These are phyloP conservation scores for Augochlorella aurata DNA, from an alignment of 2,888 invertebrate genomes.

Conservation along the genomic window DNA sequence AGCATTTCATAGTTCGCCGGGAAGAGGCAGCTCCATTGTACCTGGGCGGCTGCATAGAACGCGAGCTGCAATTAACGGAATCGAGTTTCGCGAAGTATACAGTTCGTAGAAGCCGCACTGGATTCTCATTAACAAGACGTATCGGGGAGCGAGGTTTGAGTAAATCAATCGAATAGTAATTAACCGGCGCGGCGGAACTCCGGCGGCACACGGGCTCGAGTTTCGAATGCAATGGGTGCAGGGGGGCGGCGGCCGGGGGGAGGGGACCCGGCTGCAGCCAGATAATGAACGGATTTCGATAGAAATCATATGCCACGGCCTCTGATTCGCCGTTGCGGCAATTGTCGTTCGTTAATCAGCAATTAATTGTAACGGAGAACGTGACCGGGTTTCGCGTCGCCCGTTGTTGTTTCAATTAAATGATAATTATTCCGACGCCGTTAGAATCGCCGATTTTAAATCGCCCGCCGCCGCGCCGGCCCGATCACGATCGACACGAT, in stretches of 20 bases:
- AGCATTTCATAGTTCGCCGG: neutral
- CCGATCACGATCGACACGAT: neutral
- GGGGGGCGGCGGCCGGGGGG: too few relatives aligned
- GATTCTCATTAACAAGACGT: constrained; percentile 66
- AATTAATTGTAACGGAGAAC: constrained; percentile 56
- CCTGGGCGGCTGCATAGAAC: neutral
- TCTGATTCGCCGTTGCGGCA: constrained; percentile 45
- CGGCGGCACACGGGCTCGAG: constrained; percentile 47
- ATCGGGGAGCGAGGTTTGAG: constrained; percentile 59
- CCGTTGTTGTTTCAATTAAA: constrained; percentile 46
- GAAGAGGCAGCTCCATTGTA: neutral
- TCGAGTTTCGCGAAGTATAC: constrained; percentile 55
- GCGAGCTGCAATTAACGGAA: constrained; percentile 40
- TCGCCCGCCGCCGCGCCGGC: neutral
- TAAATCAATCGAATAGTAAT: constrained; percentile 78
- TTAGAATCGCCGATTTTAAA: constrained; percentile 9
- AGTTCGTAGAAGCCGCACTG: constrained; percentile 38
- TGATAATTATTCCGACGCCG: constrained; percentile 34
- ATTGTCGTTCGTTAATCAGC: constrained; percentile 61
- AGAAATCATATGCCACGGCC: constrained; percentile 56
- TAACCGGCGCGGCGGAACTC: constrained; percentile 64
- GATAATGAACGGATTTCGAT: constrained; percentile 51
- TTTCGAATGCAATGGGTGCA: constrained; percentile 27
- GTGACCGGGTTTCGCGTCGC: constrained; percentile 24
- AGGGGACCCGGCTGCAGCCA: neutral